phyloP scores from a whole-genome alignment of 2,888 invertebrate species.

The Drepana falcataria region DNA sequence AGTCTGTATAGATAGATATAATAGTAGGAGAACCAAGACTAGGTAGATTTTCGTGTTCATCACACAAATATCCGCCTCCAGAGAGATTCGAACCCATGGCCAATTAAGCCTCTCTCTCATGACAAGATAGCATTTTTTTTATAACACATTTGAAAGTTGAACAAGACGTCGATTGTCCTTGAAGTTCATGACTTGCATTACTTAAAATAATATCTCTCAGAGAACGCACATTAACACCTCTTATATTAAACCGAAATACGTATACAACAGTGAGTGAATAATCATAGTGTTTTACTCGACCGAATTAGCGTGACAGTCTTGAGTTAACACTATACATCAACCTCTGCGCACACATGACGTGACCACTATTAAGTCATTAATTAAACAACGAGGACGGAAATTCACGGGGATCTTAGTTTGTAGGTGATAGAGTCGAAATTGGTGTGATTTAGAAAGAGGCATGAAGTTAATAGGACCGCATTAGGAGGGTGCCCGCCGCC shows the following conservation, averaged over 20 bases:
- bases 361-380: conserved; percentile 60
- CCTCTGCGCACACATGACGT: conserved; percentile 40
- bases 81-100: too few relatives aligned
- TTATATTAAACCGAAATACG: neutral
- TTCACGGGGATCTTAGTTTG: conserved; percentile 27
- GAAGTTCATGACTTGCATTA: too few relatives aligned
- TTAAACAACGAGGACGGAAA: conserved; percentile 38
- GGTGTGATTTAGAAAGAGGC: conserved; percentile 35
- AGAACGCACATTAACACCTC: neutral
- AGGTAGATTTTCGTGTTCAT: too few relatives aligned
- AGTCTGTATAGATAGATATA: too few relatives aligned
- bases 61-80: too few relatives aligned
- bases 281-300: neutral
- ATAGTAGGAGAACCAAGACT: too few relatives aligned
- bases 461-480: conserved; percentile 57
- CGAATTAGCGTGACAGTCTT: conserved; percentile 3
- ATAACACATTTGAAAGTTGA: too few relatives aligned
- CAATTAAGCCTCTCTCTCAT: too few relatives aligned
- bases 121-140: too few relatives aligned
- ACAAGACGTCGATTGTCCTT: too few relatives aligned
- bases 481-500: conserved; percentile 47
- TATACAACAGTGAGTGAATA: neutral
- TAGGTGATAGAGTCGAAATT: conserved; percentile 49
- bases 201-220: too few relatives aligned
- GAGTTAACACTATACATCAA: conserved; percentile 40